Base-by-base conservation (phyloP, 2,888 invertebrate species). In the Eupsilia transversa region DNA sequence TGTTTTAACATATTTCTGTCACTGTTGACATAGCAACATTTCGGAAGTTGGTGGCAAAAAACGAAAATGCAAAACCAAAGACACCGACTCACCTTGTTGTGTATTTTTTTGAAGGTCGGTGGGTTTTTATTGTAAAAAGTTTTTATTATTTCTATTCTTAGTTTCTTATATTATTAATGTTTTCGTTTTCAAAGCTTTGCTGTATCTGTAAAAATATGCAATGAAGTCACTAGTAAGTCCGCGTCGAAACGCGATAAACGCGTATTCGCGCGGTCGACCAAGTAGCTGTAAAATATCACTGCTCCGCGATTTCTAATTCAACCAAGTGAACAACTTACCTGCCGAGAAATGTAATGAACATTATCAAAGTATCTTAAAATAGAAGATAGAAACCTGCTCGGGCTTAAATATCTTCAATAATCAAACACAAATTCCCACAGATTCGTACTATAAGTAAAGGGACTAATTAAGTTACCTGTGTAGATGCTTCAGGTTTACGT, bases 391-490 rank as follows among this genome's bases (percentile, higher is more conserved):
- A 46, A 0, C 38, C 17, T 9, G n/a, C 30, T 52, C 12, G 2
- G 27, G 9, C 46, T 43, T 30, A 43, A 57, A 63, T 72, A 61
- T 66, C 27, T 59, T 49, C 35, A 46, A 77, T 49, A 71, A 4
- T 57, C 84, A 74, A 71, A 84, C 73, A 67, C 3, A 72, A 43
- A 52, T 17, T 27, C 57, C 46, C 10, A 60, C 71, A 46, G 23
- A 41, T 59, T 35, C 30, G 17, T 35, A 17, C 14, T 59, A 20
- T 65, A 74, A 63, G 27, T 61, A 52, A 76, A 73, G 67, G 73
- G 68, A 52, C 74, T 68, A 79, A 71, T 73, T 75, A 77, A 80
- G 73, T 56, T 79, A 85, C 84, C 84, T 85, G 77, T 64, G 49
- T 71, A 77, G 61, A 60, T 68, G 46, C 72, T 72, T 54, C 67